These are phyloP conservation scores for Pseudois nayaur DNA, from an alignment of 2,113 vertebrate species.

Conservation along the genomic window DNA sequence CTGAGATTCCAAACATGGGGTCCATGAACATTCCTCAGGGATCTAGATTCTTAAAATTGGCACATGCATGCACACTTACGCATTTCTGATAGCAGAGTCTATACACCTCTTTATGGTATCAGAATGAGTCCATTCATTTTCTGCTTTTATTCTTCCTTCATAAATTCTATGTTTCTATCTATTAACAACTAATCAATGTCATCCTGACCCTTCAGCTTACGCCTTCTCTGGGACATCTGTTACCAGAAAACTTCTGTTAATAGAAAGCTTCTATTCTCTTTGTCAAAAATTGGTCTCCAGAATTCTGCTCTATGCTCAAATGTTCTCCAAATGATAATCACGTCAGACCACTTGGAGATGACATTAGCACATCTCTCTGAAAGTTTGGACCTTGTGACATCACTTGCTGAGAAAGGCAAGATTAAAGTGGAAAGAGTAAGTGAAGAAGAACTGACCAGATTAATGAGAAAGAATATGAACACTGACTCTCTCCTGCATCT, in stretches of 20 bases:
- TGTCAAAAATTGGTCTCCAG: constrained; percentile 45
- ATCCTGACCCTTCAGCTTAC: background rate
- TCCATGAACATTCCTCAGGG: background rate
- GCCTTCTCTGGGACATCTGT: background rate
- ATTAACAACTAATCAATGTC: constrained; percentile 51
- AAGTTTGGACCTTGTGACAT: constrained; percentile 44
- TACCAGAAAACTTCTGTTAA: constrained; percentile 32
- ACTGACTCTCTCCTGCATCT: constrained; percentile 61
- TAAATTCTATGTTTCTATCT: constrained; percentile 39
- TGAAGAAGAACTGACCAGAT: background rate
- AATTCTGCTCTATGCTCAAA: constrained; percentile 65
- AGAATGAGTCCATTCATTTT: constrained; percentile 29
- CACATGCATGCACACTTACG: too few species aligned
- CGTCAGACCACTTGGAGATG: constrained; percentile 63
- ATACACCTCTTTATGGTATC: background rate
- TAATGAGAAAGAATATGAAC: constrained; percentile 54
- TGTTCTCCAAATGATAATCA: constrained; percentile 34
- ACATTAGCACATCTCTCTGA: constrained; percentile 37
- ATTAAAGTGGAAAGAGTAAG: constrained; percentile 64
- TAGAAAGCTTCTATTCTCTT: constrained; percentile 54
- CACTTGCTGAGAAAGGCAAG: constrained; percentile 62
- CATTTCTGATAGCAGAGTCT: background rate
- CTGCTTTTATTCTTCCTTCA: constrained; percentile 40
- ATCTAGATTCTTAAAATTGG: background rate
- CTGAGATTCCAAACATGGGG: background rate